Base-by-base conservation (phyloP, 2,888 invertebrate genomes). In the Chirona hameri region DNA sequence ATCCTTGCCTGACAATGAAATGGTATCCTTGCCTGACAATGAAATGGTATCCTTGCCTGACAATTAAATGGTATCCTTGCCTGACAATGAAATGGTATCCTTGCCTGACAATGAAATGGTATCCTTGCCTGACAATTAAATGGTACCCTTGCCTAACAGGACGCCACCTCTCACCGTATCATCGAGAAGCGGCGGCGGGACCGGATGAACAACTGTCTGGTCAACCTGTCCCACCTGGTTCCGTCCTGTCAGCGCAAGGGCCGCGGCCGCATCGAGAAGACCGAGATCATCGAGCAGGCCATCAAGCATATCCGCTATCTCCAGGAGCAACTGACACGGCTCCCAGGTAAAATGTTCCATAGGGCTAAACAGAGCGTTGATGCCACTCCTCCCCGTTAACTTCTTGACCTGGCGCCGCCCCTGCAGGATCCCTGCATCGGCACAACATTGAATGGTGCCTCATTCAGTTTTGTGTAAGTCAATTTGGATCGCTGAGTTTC, bases 221-320 rank as follows among this genome's bases (percentile, higher is more conserved):
- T 97, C 0, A 97, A 98, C 88, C 91, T 98, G 55, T 96, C 97
- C 82, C 92, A 96, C 69, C 92, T 98, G 82, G 97, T 98, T 84
- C 98, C 98, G 0, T 93, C 95, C 0, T 95, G 95, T 86, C 90
- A 97, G 87, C 96, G 97, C 89, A 98, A 98, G 89, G 97, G 97
- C 14, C 92, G 98, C 82, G 98, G 98, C 27, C 91, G 98, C 76
- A 95, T 98, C 81, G 98, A 98, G 88, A 98, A 98, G 89, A 98
- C 98, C 0, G 98, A 98, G 90, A 98, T 98, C 84, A 97, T 98
- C 83, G 98, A 98, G 89, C 97, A 98, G 97, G 97, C 98, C 76
- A 98, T 97, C 85, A 92, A 95, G 83, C 97, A 98, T 87, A 93
- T 98, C 89, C 95, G 96, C 87, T 94, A 94, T 88, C 90, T 98